Evolutionary conservation across 2,113 vertebrate species (phyloP), one percentile per base, ranked within the genome.

Genomic region (Centropus bengalensis): DNA sequence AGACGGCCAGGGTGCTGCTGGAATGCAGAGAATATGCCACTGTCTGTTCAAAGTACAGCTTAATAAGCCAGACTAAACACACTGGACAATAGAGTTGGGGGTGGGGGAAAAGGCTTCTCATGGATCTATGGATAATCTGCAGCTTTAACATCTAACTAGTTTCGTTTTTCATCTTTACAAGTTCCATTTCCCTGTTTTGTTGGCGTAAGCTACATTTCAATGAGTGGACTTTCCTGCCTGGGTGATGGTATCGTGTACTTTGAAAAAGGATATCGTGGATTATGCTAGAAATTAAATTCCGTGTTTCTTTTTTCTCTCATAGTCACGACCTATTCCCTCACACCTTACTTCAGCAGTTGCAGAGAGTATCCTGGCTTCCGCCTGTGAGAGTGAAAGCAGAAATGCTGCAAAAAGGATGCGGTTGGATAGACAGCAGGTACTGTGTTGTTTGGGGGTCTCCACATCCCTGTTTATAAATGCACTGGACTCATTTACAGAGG

Each of bases 321-420:
- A 98, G 98, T 98, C 98, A 96, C 98, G 98, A 96, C 98, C 98
- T 97, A 98, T 98, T 94, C 98, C 98, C 96, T 98, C 98, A 96
- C 98, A 98, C 97, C 98, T 98, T 96, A 98, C 98, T 97, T 98
- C 98, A 97, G 98, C 98, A 97, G 98, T 98, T 96, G 98, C 98
- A 94, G 98, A 98, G 97, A 98, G 98, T 96, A 98, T 98, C 96
- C 97, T 98, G 98, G 98, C 98, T 91, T 98, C 98, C 52, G 98
- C 98, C 94, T 98, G 98, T 96, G 98, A 98, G 95, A 98, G 98
- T 92, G 98, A 98, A 94, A 98, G 98, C 87, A 98, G 98, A 95
- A 98, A 98, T 96, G 98, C 98, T 22, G 98, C 98, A 79, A 98
- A 98, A 97, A 98, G 98, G 96, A 98, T 98, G 98, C 98, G 98